Evolutionary conservation across 2,797 vertebrate genomes (phyloP), one percentile per base, ranked within the genome.

Genomic region (Hybognathus amarus): DNA sequence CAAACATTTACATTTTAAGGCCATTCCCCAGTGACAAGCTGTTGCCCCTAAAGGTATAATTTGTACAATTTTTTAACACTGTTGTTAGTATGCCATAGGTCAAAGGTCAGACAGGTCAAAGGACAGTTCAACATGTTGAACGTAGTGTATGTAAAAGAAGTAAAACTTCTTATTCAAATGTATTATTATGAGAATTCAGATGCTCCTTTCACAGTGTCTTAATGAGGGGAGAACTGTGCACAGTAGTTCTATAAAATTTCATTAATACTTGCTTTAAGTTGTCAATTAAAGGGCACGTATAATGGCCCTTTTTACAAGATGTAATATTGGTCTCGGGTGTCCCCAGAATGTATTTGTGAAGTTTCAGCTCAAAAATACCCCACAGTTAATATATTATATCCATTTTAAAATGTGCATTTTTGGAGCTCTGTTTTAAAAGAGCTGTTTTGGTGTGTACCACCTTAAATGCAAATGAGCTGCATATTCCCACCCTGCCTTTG

Each of bases 81-180:
- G 68, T 71, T 50, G 69, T 50, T 18, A 18, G n/a, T 36, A 52
- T 52, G 3, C 33, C 47, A 52, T 52, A 3, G 47, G 27, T 73
- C 70, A 20, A 75, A 75, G 33, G 30, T 74, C 71, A 74, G 50
- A 15, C 11, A 22, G 47, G 33, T 74, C 70, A 74, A 73, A 24
- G 12, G 38, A 40, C 67, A 24, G 12, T 42, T 5, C 68, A 70
- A 47, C 42, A 70, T 18, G 42, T 42, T 17, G 12, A 6, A 73
- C 52, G 45, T 70, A 70, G 68, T 42, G 15, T 27, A 70, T 52
- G 27, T 33, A 73, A 5, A 33, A 73, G 1, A 30, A 27, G 7
- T 27, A 1, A 47, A 70, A 71, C 11, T 47, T 70, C n/a, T 24
- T 47, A 22, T 6, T 52, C 70, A 52, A 30, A 73, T 73, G 4